Conservation (phyloP, 2,113 vertebrate species). For the Mola mola region DNA sequence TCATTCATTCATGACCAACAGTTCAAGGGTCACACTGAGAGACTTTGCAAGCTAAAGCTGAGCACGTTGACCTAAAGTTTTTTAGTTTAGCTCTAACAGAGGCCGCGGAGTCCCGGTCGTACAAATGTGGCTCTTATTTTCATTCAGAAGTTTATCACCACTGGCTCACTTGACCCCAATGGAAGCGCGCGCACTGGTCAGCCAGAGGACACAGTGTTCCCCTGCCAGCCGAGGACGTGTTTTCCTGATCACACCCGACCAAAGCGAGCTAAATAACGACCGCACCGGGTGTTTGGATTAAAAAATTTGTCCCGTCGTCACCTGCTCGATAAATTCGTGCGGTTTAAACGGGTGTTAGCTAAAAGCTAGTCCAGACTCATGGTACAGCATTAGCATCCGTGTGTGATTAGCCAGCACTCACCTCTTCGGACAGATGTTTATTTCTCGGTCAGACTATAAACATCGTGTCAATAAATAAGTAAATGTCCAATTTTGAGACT, state of each 20-base stretch:
- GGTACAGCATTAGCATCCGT: conserved; percentile 33
- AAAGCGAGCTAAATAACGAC: too few species aligned
- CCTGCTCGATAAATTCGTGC: background rate
- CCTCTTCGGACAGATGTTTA: conserved; percentile 41
- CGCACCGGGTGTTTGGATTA: background rate
- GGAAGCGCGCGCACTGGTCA: background rate
- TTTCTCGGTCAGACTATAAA: background rate
- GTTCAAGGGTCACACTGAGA: conserved; percentile 22
- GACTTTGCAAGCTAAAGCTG: too few species aligned
- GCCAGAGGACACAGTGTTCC: conserved; percentile 45
- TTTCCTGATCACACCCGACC: background rate
- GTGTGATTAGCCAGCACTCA: conserved; percentile 11
- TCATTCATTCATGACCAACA: background rate
- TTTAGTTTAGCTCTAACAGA: background rate
- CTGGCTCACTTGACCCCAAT: background rate
- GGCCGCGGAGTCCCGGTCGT: too few species aligned
- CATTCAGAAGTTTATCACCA: background rate
- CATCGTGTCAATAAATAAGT: background rate
- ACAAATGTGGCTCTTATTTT: background rate
- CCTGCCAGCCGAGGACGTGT: background rate
- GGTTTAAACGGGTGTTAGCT: conserved; percentile 6
- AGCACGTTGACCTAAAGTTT: too few species aligned
- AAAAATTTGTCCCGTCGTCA: background rate
- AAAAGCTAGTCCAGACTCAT: background rate
- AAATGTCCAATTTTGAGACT: too few species aligned